phyloP scores from a whole-genome alignment of 2,797 vertebrate genomes.

The Uromys caudimaculatus region DNA sequence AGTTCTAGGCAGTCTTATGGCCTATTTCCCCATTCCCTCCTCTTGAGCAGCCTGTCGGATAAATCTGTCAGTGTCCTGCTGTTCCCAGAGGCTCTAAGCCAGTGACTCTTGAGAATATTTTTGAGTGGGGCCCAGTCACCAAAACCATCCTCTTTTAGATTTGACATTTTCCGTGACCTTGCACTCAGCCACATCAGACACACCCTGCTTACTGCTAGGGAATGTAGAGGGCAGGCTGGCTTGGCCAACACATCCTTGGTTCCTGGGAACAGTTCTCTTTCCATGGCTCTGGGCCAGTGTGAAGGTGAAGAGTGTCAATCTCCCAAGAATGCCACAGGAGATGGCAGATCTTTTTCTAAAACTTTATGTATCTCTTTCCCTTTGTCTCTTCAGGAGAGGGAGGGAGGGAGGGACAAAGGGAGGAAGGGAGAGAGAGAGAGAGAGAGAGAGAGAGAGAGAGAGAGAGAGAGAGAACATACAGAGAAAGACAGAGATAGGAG shows the following conservation, averaged over 20 bases:
- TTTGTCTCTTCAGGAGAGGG: not conserved
- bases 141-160: not conserved
- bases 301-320: not conserved
- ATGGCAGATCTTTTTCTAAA: not conserved
- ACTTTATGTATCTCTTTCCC: not conserved
- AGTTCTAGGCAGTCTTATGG: not conserved
- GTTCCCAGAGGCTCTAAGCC: conserved; percentile 33
- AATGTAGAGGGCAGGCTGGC: not conserved
- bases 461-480: not conserved
- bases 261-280: conserved; percentile 57
- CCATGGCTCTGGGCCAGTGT: not conserved
- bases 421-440: not conserved
- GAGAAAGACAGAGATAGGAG: too few species aligned
- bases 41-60: not conserved
- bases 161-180: conserved; percentile 48
- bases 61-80: not conserved
- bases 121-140: not conserved
- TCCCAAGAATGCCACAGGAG: not conserved
- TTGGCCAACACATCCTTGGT: not conserved
- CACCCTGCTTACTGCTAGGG: not conserved
- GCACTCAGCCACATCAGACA: not conserved
- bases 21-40: not conserved
- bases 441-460: not conserved
- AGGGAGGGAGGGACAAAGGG: not conserved
- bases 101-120: not conserved